Evolutionary conservation across 2,113 vertebrate species (phyloP).

Genomic region (Salvelinus namaycush): DNA sequence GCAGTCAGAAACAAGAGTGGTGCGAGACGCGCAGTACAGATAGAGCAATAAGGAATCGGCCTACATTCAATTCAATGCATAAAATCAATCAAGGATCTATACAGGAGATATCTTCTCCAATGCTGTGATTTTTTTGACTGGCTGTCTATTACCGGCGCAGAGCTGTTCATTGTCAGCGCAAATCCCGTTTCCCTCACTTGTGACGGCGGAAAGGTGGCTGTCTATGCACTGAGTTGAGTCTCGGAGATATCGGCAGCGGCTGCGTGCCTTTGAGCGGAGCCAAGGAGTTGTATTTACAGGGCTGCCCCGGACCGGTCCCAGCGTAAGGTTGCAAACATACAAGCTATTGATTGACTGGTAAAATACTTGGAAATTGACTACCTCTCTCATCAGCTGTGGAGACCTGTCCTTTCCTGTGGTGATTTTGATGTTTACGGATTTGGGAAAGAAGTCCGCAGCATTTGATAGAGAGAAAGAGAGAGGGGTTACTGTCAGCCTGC

Average conservation of each 20-base stretch:
- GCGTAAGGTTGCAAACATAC: no score
- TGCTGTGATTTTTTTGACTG: conserved; percentile 11
- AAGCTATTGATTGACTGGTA: neutral
- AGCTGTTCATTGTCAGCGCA: neutral
- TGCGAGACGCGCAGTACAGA: conserved; percentile 38
- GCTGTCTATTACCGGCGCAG: neutral
- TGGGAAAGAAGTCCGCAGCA: neutral
- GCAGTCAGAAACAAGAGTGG: conserved; percentile 24
- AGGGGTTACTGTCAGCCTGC: neutral
- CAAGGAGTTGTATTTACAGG: conserved; percentile 5
- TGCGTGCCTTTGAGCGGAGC: conserved; percentile 43
- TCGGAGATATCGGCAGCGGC: conserved; percentile 42
- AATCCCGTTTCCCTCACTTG: conserved; percentile 17
- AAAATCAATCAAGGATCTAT: no score
- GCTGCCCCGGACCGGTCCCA: neutral
- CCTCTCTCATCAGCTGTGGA: neutral
- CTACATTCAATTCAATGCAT: neutral
- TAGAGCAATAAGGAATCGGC: neutral
- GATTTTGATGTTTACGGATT: conserved; percentile 10
- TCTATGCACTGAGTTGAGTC: conserved; percentile 34
- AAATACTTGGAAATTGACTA: neutral
- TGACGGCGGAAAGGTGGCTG: conserved; percentile 12
- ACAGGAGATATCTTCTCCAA: no score
- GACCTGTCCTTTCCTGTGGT: neutral
- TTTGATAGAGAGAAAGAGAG: neutral